These are phyloP conservation scores for Herpailurus yagouaroundi DNA, from an alignment of 2,113 vertebrate genomes.

Conservation along the genomic window DNA sequence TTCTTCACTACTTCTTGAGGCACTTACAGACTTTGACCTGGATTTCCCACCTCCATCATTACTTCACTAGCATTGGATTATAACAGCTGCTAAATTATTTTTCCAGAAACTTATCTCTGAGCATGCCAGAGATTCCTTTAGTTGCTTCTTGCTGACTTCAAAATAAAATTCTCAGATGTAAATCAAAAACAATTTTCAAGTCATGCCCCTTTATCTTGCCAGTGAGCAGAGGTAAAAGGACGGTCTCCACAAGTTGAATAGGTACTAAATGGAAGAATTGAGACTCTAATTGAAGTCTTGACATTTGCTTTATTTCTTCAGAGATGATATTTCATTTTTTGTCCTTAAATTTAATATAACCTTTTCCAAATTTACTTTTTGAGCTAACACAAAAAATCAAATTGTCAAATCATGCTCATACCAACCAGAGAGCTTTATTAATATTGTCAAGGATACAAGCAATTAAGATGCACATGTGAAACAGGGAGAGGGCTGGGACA, in stretches of 20 bases:
- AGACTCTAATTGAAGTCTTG: neutral
- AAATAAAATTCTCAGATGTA: neutral
- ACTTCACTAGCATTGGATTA: neutral
- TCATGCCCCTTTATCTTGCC: conserved; percentile 1
- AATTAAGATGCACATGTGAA: neutral
- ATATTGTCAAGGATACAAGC: neutral
- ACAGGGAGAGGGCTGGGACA: neutral
- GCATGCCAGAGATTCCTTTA: neutral
- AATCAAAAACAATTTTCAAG: neutral
- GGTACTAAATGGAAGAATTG: neutral
- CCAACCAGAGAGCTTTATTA: neutral
- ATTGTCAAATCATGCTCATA: neutral
- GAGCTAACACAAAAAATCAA: neutral
- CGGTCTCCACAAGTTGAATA: neutral
- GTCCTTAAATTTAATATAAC: neutral
- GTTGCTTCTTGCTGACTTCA: neutral
- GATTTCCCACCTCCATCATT: neutral
- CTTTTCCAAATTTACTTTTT: conserved; percentile 12
- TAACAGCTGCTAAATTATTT: neutral
- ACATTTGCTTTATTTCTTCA: neutral
- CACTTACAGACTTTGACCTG: neutral
- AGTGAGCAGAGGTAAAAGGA: neutral
- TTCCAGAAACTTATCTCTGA: neutral
- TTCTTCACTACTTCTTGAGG: neutral
- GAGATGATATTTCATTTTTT: neutral